These are phyloP conservation scores for Altica lythri DNA, from an alignment of 2,888 invertebrate genomes.

Conservation along the genomic window DNA sequence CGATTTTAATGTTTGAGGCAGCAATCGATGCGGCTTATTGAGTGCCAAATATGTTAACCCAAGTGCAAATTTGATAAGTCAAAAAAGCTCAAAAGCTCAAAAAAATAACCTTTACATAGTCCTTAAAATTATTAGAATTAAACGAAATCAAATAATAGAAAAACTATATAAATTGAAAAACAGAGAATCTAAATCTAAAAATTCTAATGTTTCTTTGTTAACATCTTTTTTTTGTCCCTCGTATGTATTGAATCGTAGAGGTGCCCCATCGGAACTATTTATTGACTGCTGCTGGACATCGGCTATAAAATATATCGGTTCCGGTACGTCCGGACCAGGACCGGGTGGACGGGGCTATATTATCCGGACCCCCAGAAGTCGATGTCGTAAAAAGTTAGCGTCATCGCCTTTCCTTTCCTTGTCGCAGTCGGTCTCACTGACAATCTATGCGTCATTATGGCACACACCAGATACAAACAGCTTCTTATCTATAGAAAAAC, in stretches of 20 bases:
- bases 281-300: conserved; percentile 59
- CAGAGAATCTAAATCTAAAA: too few species aligned
- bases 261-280: conserved; percentile 53
- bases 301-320: conserved; percentile 59
- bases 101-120: too few species aligned
- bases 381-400: conserved; percentile 56
- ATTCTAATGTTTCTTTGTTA: too few species aligned
- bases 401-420: conserved; percentile 35
- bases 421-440: conserved; percentile 17
- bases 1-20: too few species aligned
- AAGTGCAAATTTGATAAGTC: too few species aligned
- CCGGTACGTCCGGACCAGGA: conserved; percentile 50
- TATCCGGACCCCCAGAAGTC: conserved; percentile 33
- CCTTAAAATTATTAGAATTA: too few species aligned
- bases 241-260: conserved; percentile 17
- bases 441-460: conserved; percentile 51
- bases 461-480: conserved; percentile 55
- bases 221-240: not conserved
- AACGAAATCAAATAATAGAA: too few species aligned
- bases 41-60: too few species aligned
- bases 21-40: too few species aligned
- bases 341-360: conserved; percentile 38
- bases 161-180: too few species aligned
- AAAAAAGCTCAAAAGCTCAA: too few species aligned
- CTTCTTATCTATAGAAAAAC: conserved; percentile 43